A percentile compares a stretch with the other conserved stretches of the same genome.
These are phyloP conservation scores for Uropetala carovei DNA, from an alignment of 2,888 invertebrate genomes.

Conservation along the genomic window DNA sequence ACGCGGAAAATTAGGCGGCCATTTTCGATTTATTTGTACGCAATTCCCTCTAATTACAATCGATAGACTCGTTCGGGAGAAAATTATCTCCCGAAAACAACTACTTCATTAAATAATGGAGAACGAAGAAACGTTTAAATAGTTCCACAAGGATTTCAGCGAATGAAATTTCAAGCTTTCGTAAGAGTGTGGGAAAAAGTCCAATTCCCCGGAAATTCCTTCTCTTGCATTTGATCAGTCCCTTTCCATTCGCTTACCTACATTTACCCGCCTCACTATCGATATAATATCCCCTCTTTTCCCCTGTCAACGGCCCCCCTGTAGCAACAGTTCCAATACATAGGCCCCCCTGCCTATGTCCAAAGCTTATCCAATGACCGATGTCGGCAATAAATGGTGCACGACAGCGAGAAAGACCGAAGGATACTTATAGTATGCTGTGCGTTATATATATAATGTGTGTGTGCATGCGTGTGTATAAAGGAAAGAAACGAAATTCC, in stretches of 20 bases:
- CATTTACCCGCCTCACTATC: too few relatives aligned
- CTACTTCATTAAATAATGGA: background rate
- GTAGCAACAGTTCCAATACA: too few relatives aligned
- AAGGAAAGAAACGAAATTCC: background rate
- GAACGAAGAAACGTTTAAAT: background rate
- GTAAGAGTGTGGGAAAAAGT: background rate
- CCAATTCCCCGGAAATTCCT: conserved; percentile 4
- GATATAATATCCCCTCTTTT: too few relatives aligned
- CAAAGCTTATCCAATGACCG: background rate
- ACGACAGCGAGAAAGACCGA: background rate
- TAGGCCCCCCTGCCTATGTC: background rate
- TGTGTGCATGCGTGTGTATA: too few relatives aligned
- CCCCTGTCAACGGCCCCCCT: too few relatives aligned
- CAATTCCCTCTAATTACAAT: too few relatives aligned
- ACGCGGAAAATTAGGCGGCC: too few relatives aligned
- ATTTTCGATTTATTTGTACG: too few relatives aligned
- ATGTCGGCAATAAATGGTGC: background rate
- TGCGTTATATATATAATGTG: too few relatives aligned
- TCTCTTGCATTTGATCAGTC: background rate
- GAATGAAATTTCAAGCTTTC: background rate
- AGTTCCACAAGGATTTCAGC: background rate
- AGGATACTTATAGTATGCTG: background rate
- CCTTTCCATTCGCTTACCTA: background rate
- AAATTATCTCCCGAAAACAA: background rate
- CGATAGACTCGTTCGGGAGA: background rate